Evolutionary conservation across 2,113 vertebrate genomes (phyloP), one percentile per base, ranked within the genome.

Genomic region (Madoqua kirkii): DNA sequence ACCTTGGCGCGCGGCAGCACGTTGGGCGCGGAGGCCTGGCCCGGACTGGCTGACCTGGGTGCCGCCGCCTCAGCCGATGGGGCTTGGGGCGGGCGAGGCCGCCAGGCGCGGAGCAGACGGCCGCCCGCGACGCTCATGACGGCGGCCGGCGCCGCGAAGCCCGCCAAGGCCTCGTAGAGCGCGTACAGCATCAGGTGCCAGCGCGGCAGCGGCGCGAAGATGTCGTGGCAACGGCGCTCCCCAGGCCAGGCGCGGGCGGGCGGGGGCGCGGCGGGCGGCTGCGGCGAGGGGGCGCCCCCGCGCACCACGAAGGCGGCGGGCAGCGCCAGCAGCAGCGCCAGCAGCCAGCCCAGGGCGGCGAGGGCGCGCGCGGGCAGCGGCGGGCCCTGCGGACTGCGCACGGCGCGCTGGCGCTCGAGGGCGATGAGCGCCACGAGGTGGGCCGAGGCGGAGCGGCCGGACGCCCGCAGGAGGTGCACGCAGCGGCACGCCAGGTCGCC

Each of bases 341-440:
- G 54, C 83, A 98, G 89, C 99, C 99, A 99, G 54, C 97, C 96
- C 60, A 98, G 94, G n/a, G 90, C 64, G 23, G 97, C 95, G 10
- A 98, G 96, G 64, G 98, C 45, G 16, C 98, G 98, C 33, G 98
- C 88, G 7, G 98, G 97, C 93, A 98, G 92, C 36, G 94, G 98
- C 15, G 91, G 96, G 6, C 89, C 92, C 79, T 87, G 89, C 2
- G 98, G 98, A 6, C 83, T 55, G 64, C 93, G 97, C 62, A 98
- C 96, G 0, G 98, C 85, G 88, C 97, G 97, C 81, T 95, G 98
- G 64, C 98, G 98, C 96, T 99, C 98, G 31, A 99, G 89, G 27
- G 98, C 98, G 13, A 99, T 96, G 36, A 98, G 98, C 45, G 96
- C 97, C 86, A 98, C 98, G 27, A 99, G 97, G 97, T 98, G 98